These are phyloP conservation scores for Phyllopteryx taeniolatus DNA, from an alignment of 2,113 vertebrate species.

Conservation along the genomic window DNA sequence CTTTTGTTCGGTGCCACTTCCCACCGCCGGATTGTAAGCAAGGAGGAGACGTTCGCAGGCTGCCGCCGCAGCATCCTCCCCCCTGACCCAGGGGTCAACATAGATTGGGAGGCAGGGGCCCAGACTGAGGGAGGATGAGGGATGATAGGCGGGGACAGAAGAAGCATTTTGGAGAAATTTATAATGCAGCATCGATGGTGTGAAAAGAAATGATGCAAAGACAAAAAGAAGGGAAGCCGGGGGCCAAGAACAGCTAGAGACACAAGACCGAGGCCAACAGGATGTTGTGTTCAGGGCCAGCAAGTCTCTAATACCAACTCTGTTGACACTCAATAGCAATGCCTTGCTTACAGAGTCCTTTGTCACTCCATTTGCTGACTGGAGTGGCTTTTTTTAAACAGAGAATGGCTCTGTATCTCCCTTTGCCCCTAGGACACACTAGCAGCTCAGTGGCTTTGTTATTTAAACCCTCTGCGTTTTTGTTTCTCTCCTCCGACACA, in stretches of 20 bases:
- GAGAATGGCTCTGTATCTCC: conserved; percentile 73
- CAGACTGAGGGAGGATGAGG: conserved; percentile 15
- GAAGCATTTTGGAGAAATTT: conserved; percentile 25
- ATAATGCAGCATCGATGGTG: not conserved
- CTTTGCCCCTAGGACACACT: conserved; percentile 75
- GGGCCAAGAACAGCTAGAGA: conserved; percentile 29
- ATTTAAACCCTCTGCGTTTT: conserved; percentile 72
- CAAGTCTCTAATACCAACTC: conserved; percentile 69
- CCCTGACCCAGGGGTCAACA: conserved; percentile 62
- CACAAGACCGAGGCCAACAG: conserved; percentile 55
- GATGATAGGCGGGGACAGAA: conserved; percentile 4
- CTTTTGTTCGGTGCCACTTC: conserved; percentile 76
- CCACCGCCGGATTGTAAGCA: conserved; percentile 70
- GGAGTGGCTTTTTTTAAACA: conserved; percentile 75
- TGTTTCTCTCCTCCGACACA: conserved; percentile 70
- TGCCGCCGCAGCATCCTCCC: conserved; percentile 55
- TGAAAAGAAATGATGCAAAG: conserved; percentile 3
- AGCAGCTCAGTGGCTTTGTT: conserved; percentile 73
- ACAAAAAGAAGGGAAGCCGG: conserved; percentile 23
- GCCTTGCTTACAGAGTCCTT: conserved; percentile 73
- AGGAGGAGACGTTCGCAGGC: conserved; percentile 71
- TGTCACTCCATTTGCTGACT: conserved; percentile 81
- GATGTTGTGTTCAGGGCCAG: conserved; percentile 67
- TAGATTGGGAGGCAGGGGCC: conserved; percentile 49
- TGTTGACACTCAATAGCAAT: conserved; percentile 74